A percentile compares a stretch with the other conserved stretches of the same genome.
phyloP scores from a whole-genome alignment of 2,113 vertebrate species.

The Oostethus manadensis region DNA sequence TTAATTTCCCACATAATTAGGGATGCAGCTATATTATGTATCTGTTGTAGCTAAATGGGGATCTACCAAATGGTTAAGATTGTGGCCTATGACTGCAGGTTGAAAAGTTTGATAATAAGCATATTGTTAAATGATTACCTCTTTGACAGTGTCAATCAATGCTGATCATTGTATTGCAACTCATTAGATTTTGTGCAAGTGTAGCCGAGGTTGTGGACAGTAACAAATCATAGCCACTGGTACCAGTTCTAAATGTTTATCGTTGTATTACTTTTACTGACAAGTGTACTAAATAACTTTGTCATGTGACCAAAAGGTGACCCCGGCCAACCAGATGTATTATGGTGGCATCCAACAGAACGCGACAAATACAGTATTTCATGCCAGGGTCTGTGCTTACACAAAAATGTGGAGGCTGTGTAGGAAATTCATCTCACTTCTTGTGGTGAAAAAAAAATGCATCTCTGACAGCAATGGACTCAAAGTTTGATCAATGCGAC shows the following conservation, averaged over 20 bases:
- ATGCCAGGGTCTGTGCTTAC: neutral
- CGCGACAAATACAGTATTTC: neutral
- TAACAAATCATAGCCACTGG: neutral
- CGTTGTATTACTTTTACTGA: neutral
- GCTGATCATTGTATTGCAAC: neutral
- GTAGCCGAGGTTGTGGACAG: neutral
- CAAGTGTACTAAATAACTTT: neutral
- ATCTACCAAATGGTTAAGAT: neutral
- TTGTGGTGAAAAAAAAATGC: neutral
- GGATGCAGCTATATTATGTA: too few species aligned
- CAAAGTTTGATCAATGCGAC: constrained; percentile 2
- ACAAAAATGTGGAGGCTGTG: neutral
- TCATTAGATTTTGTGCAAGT: neutral
- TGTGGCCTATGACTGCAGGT: neutral
- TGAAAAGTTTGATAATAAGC: neutral
- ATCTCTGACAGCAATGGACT: neutral
- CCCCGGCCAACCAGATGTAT: neutral
- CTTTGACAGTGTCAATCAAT: neutral
- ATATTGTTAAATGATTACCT: neutral
- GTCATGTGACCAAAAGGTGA: neutral
- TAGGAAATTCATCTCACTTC: neutral
- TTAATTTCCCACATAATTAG: too few species aligned
- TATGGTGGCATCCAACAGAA: neutral
- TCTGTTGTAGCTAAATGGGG: neutral
- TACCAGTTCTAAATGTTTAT: neutral